Base-by-base conservation (phyloP, 1,140 invertebrate genomes). In the Vanessa tameamea region DNA sequence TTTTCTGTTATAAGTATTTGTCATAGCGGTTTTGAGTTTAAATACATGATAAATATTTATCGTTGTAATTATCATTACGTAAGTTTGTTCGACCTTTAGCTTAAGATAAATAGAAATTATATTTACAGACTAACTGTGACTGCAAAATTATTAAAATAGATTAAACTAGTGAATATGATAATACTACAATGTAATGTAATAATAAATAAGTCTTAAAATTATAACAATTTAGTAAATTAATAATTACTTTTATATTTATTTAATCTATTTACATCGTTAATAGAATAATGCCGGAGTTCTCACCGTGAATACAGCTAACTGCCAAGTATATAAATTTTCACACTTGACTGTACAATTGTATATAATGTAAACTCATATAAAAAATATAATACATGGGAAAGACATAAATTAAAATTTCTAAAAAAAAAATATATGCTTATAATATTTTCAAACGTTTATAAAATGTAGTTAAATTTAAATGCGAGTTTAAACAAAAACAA, bases 321-420 rank as follows among this genome's bases (percentile, higher is more conserved):
- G 37, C 37, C 37, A 9, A 43, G 37, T 9, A 43, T 5, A 5
- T 8, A 43, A 43, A 43, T 0, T 43, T 43, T 43, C 37, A 43
- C 8, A 43, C 37, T 43, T 43, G 37, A 43, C 37, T 43, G 9
- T 43, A 31, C 26, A 31, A 31, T 31, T 2, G 37, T 43, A 43
- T 16, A 53, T 57, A 57, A 23, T 57, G 53, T 57, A 57, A 57
- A 57, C 53, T 57, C 53, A 57, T 57, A 57, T n/a, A 57, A 57
- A 57, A 57, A 57, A 57, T 57, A 57, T 9, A 57, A 23, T 11
- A n/a, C n/a, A 5, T 43, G 1, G 37, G 37, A 43, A 43, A 43
- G 20, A 20, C 20, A 20, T 20, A 43, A 1, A 43, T 43, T 43
- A 57, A 23, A 20, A 14, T 57, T 57, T 53, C 50, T 53, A 53